These are phyloP conservation scores for Echeneis naucrates DNA, from an alignment of 2,797 vertebrate genomes.

Conservation along the genomic window DNA sequence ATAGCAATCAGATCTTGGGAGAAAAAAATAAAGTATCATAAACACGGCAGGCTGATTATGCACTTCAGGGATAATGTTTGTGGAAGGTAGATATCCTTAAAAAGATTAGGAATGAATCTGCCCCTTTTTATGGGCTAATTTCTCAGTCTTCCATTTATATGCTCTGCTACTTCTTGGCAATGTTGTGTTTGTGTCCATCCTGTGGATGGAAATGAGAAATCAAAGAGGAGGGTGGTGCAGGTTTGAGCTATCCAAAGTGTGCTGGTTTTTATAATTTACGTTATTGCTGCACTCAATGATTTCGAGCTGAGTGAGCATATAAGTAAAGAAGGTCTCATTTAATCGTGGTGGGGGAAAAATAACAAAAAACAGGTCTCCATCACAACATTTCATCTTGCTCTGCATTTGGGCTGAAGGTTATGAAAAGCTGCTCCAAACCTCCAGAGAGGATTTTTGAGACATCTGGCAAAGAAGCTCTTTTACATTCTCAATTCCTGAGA, in stretches of 20 bases:
- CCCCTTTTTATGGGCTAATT: constrained; percentile 52
- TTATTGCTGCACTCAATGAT: neutral
- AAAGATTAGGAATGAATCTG: constrained; percentile 43
- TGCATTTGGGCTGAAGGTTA: constrained; percentile 12
- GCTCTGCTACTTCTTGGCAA: constrained; percentile 16
- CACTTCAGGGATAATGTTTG: constrained; percentile 40
- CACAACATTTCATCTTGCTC: constrained; percentile 23
- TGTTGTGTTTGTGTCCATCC: constrained; percentile 28
- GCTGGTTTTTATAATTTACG: neutral
- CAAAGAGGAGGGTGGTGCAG: neutral
- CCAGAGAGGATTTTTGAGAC: constrained; percentile 32
- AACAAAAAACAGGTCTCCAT: no score
- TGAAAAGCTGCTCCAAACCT: constrained; percentile 33
- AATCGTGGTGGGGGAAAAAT: neutral
- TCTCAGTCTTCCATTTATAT: constrained; percentile 53
- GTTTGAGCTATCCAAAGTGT: neutral
- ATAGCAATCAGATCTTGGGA: constrained; percentile 36
- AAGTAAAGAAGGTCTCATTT: constrained; percentile 5
- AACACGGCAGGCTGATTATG: constrained; percentile 14
- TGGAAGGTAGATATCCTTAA: constrained; percentile 37
- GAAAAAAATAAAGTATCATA: constrained; percentile 11
- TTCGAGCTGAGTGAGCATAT: neutral
- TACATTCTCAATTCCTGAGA: constrained; percentile 35
- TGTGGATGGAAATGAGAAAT: constrained; percentile 2
- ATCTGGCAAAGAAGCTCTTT: constrained; percentile 33